Evolutionary conservation across 2,888 invertebrate genomes (phyloP).

Genomic region (Chironomus tentans): DNA sequence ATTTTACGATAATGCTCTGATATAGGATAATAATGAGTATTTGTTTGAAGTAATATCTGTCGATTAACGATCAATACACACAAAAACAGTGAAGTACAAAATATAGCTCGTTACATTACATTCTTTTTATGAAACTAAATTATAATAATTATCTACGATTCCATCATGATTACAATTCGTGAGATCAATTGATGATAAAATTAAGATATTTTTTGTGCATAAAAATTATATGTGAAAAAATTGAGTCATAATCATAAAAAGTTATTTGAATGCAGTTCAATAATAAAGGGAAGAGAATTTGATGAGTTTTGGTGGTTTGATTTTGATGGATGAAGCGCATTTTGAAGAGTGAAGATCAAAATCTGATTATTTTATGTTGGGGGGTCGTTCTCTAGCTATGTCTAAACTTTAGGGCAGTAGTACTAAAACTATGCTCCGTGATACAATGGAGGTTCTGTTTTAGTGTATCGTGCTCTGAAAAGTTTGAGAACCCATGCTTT

Average conservation of each 20-base stretch:
- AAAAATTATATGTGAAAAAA: not conserved
- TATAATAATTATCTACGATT: slow-evolving; percentile 22
- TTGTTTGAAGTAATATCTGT: not conserved
- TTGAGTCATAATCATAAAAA: slow-evolving; percentile 20
- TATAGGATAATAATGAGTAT: slow-evolving; percentile 12
- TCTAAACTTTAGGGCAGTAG: no score
- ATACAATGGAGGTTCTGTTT: no score
- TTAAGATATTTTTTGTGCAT: not conserved
- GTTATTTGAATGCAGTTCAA: slow-evolving; percentile 9
- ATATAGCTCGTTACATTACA: not conserved
- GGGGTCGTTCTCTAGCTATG: no score
- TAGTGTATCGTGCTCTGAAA: no score
- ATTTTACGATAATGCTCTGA: slow-evolving; percentile 14
- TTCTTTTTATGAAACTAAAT: slow-evolving; percentile 16
- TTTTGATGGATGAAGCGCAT: no score
- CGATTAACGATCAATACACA: no score
- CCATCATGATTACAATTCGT: not conserved
- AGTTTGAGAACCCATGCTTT: no score
- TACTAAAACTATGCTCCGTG: no score
- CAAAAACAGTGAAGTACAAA: no score
- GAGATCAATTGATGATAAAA: not conserved
- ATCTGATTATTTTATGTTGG: no score
- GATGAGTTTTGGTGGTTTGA: no score
- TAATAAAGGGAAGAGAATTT: not conserved
- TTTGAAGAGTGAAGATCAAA: no score